Conservation (phyloP, 2,888 invertebrate species). For the Strigamia transsilvanica region DNA sequence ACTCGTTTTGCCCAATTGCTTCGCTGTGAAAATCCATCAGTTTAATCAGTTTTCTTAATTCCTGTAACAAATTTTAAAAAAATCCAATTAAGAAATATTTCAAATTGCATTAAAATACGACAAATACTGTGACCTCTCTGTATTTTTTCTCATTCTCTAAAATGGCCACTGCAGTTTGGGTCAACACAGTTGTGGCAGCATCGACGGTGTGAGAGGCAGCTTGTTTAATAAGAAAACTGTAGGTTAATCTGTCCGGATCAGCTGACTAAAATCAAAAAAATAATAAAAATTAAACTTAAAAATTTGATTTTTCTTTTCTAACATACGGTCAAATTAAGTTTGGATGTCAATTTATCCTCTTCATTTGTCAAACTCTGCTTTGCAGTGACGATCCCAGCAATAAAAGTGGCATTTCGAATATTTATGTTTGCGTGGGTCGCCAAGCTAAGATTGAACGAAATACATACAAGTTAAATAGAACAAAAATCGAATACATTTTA, state of each 20-base stretch:
- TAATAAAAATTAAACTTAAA: neutral
- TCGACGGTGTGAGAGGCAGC: constrained; percentile 32
- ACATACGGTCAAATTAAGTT: neutral
- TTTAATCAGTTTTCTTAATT: constrained; percentile 1
- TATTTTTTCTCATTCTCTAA: constrained; percentile 28
- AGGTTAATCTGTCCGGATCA: constrained; percentile 17
- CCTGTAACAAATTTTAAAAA: neutral
- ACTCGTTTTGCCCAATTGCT: neutral
- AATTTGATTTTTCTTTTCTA: neutral
- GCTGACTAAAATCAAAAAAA: constrained; percentile 3
- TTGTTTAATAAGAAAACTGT: constrained; percentile 39
- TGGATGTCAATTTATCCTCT: neutral
- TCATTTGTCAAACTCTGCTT: neutral
- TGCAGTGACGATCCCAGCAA: neutral
- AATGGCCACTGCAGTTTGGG: constrained; percentile 18
- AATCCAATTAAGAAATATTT: no score
- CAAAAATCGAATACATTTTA: constrained; percentile 3
- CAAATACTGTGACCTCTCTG: neutral
- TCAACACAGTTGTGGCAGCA: constrained; percentile 20
- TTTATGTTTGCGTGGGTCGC: neutral
- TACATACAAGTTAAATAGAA: neutral
- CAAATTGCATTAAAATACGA: neutral
- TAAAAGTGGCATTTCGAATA: neutral
- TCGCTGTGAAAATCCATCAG: constrained; percentile 2
- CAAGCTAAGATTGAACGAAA: no score